Evolutionary conservation across 1,140 invertebrate species (phyloP).

Genomic region (Ladona fulva): DNA sequence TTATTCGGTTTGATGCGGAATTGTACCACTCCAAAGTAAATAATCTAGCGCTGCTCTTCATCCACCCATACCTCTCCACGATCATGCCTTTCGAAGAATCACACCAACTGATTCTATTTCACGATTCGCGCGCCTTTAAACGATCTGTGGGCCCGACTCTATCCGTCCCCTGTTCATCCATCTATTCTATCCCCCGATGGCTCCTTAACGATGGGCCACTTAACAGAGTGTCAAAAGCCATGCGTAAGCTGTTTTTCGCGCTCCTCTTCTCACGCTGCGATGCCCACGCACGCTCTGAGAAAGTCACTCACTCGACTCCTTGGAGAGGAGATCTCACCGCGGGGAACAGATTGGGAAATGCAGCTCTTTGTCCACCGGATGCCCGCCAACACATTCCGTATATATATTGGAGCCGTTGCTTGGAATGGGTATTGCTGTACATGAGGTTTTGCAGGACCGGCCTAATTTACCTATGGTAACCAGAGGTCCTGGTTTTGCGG

Average conservation of each 20-base stretch:
- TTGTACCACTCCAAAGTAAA: too few species aligned
- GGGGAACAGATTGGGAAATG: background rate
- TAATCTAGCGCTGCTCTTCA: too few species aligned
- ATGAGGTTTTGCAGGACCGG: too few species aligned
- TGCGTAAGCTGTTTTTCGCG: conserved; percentile 1
- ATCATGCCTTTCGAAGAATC: too few species aligned
- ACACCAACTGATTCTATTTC: too few species aligned
- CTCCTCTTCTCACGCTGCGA: background rate
- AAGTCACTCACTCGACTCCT: background rate
- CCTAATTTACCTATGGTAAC: too few species aligned
- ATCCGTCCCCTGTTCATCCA: background rate
- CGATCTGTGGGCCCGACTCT: background rate
- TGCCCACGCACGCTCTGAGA: background rate
- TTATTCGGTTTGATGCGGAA: too few species aligned
- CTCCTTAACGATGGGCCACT: background rate
- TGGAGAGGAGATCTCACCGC: background rate
- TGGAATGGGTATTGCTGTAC: too few species aligned
- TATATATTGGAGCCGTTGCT: too few species aligned
- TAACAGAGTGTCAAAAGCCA: background rate
- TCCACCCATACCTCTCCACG: too few species aligned
- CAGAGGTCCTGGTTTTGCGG: too few species aligned
- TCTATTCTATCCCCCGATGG: background rate
- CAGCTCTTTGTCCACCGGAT: background rate
- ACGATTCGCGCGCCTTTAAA: background rate
- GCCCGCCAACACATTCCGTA: background rate